These are phyloP conservation scores for Siniperca scherzeri DNA, from an alignment of 2,797 vertebrate species.

Conservation along the genomic window DNA sequence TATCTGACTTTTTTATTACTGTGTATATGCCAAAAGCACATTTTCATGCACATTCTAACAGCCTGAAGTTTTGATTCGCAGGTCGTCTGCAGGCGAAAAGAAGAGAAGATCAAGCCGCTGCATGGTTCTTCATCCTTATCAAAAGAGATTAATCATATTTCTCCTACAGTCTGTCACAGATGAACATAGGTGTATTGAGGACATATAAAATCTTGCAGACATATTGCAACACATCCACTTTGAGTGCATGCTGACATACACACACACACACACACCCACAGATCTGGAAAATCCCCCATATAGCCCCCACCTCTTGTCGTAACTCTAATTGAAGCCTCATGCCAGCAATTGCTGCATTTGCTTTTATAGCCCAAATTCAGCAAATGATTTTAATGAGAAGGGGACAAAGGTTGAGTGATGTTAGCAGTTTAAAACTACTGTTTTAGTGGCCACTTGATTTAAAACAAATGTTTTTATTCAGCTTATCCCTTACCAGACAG, in stretches of 20 bases:
- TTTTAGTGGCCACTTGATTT: slow-evolving; percentile 75
- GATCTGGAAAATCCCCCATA: slow-evolving; percentile 46
- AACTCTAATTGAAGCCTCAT: slow-evolving; percentile 81
- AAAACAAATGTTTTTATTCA: slow-evolving; percentile 75
- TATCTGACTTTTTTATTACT: neutral
- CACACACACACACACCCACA: slow-evolving; percentile 29
- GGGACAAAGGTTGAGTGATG: slow-evolving; percentile 59
- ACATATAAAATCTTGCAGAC: slow-evolving; percentile 22
- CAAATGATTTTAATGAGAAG: slow-evolving; percentile 83
- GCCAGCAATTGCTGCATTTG: slow-evolving; percentile 81
- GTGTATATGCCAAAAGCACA: neutral
- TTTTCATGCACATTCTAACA: slow-evolving; percentile 19
- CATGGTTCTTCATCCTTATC: slow-evolving; percentile 12
- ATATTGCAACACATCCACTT: slow-evolving; percentile 22
- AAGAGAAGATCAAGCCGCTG: slow-evolving; percentile 30
- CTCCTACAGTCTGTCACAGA: slow-evolving; percentile 2
- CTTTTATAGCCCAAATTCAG: slow-evolving; percentile 82
- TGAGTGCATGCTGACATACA: slow-evolving; percentile 8
- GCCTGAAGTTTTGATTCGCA: slow-evolving; percentile 21
- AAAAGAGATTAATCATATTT: slow-evolving; percentile 21
- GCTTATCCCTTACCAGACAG: slow-evolving; percentile 39
- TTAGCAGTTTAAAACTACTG: slow-evolving; percentile 66
- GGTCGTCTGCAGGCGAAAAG: slow-evolving; percentile 37
- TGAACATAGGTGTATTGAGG: slow-evolving; percentile 25
- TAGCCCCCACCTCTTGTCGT: slow-evolving; percentile 51